A percentile compares a stretch with the other conserved stretches of the same genome.
Conservation (phyloP, 2,888 invertebrate species). For the Cremastinae sp. region DNA sequence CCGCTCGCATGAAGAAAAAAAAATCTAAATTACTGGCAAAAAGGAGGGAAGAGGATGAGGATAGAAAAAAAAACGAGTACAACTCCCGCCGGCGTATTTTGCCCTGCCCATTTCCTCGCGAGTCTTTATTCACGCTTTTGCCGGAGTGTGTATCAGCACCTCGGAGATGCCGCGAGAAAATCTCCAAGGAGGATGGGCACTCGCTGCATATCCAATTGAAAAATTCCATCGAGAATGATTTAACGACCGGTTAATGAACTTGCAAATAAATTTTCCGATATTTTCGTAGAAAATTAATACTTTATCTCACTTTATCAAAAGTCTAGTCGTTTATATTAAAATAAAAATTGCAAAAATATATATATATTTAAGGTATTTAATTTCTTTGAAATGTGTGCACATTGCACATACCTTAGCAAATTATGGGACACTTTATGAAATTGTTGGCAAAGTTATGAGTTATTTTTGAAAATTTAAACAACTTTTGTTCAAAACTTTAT, state of each 20-base stretch:
- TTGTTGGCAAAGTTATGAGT: too few relatives aligned
- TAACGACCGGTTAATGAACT: conserved; percentile 1
- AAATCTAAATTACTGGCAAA: conserved; percentile 49
- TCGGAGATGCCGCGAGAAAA: conserved; percentile 44
- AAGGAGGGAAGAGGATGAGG: conserved; percentile 26
- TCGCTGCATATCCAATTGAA: not conserved
- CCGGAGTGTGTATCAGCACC: conserved; percentile 42
- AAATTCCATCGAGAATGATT: conserved; percentile 19
- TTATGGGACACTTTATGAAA: too few relatives aligned
- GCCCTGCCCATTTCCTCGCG: conserved; percentile 58
- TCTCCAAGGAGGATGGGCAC: conserved; percentile 22
- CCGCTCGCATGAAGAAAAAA: conserved; percentile 48
- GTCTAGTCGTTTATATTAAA: too few relatives aligned
- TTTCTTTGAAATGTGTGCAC: too few relatives aligned
- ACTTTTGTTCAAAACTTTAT: too few relatives aligned
- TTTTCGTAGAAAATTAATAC: too few relatives aligned
- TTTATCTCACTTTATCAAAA: too few relatives aligned
- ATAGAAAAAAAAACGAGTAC: conserved; percentile 47
- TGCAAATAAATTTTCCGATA: not conserved
- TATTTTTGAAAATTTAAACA: too few relatives aligned
- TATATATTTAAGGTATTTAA: too few relatives aligned
- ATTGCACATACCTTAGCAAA: too few relatives aligned
- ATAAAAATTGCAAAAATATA: too few relatives aligned
- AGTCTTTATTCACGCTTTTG: conserved; percentile 18
- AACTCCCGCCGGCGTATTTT: conserved; percentile 44